Base-by-base conservation (phyloP, 2,888 invertebrate genomes). In the Drosophila borborema region DNA sequence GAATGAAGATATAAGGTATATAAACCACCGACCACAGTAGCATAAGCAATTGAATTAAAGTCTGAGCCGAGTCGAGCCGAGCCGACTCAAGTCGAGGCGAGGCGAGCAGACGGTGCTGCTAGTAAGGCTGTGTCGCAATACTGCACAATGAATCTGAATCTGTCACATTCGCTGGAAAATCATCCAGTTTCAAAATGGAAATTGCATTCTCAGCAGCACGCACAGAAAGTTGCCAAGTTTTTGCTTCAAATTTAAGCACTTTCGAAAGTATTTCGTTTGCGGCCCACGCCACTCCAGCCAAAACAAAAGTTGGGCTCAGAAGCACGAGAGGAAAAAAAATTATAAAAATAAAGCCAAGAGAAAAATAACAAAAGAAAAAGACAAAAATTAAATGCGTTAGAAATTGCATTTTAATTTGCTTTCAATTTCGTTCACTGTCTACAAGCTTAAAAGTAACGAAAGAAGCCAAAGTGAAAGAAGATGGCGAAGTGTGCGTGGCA, bases 381-480 rank as follows among this genome's bases (percentile, higher is more conserved):
- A 23, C 23, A 23, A 56, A 31, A 63, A 58, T 76, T 62, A 63
- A 75, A 70, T 68, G 72, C 60, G 70, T 64, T 53, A 64, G 80
- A 85, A 84, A 89, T 86, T 86, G 86, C 77, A 79, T 89, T 86
- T 86, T 79, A 83, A 86, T 86, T 83, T 75, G 82, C 77, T 66
- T 68, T 77, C 66, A 70, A 79, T 66, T 79, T 79, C 45, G 34
- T 49, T 63, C 43, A 49, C 41, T 41, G 41, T 59, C 63, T 46
- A 51, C 16, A 31, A 41, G 31, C 34, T n/a, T 16, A 23, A 61
- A 46, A 63, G 18, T 20, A 43, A 62, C 34, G 12, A 8, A 36
- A 20, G n/a, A 36, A 38, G 6, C 16, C 14, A 7, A 2, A 0
- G 8, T n/a, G 16, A 2, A 7, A 40, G 40, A 40, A 40, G 40